Evolutionary conservation across 2,888 invertebrate genomes (phyloP).

Genomic region (Troglohyphantes excavatus): DNA sequence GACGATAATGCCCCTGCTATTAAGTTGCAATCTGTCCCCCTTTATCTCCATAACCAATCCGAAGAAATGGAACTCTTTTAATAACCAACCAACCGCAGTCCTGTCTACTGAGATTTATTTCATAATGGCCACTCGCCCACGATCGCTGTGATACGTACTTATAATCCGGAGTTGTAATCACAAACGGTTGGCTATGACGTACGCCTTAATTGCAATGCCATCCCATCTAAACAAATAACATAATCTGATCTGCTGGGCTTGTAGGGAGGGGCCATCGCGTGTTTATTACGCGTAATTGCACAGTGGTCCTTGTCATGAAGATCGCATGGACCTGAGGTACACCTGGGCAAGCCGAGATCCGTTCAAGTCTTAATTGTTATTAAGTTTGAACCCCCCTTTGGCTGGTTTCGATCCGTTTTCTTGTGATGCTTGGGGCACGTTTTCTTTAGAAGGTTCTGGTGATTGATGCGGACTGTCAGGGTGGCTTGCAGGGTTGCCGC

Average conservation of each 20-base stretch:
- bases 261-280: conserved; percentile 53
- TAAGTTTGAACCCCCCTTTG: conserved; percentile 34
- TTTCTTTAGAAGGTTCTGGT: conserved; percentile 47
- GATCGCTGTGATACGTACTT: conserved; percentile 9
- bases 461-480: conserved; percentile 76
- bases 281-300: conserved; percentile 77
- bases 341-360: conserved; percentile 58
- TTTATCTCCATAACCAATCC: conserved; percentile 32
- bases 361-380: conserved; percentile 78
- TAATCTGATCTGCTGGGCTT: conserved; percentile 50
- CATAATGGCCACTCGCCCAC: conserved; percentile 61
- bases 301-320: conserved; percentile 66
- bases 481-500: conserved; percentile 56
- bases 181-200: conserved; percentile 13
- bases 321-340: conserved; percentile 55
- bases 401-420: background rate
- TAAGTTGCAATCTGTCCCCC: conserved; percentile 1
- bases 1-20: background rate
- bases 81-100: conserved; percentile 55
- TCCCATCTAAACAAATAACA: conserved; percentile 64
- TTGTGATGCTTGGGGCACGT: conserved; percentile 42
- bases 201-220: conserved; percentile 55
- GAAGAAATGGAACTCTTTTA: conserved; percentile 21
- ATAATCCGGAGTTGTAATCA: background rate
- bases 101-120: conserved; percentile 60